Percentiles rank a stretch among this genome's conserved stretches.
Evolutionary conservation across 2,888 invertebrate species (phyloP).

Genomic region (Polyommatus iphigenia): DNA sequence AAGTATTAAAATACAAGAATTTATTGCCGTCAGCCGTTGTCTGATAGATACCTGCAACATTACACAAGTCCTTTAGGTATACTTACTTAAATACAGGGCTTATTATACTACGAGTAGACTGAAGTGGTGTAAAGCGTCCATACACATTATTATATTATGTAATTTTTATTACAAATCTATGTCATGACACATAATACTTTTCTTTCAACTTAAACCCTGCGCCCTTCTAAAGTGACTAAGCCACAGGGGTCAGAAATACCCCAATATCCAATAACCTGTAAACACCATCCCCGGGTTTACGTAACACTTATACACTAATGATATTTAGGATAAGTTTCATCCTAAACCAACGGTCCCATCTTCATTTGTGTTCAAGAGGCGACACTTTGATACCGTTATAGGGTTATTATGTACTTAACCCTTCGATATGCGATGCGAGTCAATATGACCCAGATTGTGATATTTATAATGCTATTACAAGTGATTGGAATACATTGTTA

Average conservation of each 20-base stretch:
- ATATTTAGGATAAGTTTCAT: conserved; percentile 17
- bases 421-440: neutral
- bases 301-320: conserved; percentile 2
- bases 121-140: too few relatives aligned
- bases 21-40: too few relatives aligned
- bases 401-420: conserved; percentile 6
- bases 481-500: neutral
- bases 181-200: too few relatives aligned
- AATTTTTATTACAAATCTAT: too few relatives aligned
- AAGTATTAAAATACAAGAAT: too few relatives aligned
- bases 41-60: too few relatives aligned
- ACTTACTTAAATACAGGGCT: too few relatives aligned
- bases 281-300: neutral
- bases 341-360: conserved; percentile 8
- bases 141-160: too few relatives aligned
- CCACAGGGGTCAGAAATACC: neutral
- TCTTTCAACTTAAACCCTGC: too few relatives aligned
- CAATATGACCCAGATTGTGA: neutral
- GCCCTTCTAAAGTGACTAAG: neutral
- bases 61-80: too few relatives aligned
- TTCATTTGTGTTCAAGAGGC: conserved; percentile 6
- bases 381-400: conserved; percentile 1
- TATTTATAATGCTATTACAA: neutral
- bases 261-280: conserved; percentile 9
- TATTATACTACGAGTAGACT: too few relatives aligned